phyloP scores from a whole-genome alignment of 2,888 invertebrate genomes.

The Harpalus rubripes region DNA sequence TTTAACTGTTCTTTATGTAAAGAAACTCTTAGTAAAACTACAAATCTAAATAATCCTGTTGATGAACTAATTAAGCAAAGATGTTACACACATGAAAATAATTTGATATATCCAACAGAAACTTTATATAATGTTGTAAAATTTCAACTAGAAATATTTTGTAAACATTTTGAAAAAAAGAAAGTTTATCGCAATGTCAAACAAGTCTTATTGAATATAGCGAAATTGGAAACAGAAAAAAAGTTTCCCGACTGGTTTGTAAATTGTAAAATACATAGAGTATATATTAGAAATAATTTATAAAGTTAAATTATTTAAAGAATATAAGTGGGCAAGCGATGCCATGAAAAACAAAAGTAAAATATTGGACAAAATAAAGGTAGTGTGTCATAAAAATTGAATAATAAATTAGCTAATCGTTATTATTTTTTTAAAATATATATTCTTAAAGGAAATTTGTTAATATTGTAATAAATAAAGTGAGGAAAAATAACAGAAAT shows the following conservation, averaged over 20 bases:
- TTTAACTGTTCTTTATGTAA: too few species aligned
- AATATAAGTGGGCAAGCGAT: neutral
- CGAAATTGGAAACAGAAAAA: too few species aligned
- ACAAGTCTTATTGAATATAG: too few species aligned
- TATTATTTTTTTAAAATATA: neutral
- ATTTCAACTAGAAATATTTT: too few species aligned
- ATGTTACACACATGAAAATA: too few species aligned
- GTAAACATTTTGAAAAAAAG: too few species aligned
- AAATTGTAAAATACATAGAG: neutral
- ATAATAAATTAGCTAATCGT: constrained; percentile 15
- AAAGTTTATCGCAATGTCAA: too few species aligned
- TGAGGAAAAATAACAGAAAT: neutral
- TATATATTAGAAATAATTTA: constrained; percentile 1
- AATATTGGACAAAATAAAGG: constrained; percentile 9
- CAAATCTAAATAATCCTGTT: too few species aligned
- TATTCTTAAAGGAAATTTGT: neutral
- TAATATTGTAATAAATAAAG: neutral
- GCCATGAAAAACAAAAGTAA: constrained; percentile 4
- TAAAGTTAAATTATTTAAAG: neutral
- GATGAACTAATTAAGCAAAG: too few species aligned
- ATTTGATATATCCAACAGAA: too few species aligned
- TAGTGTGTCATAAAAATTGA: constrained; percentile 8
- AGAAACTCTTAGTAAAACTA: too few species aligned
- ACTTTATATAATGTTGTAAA: too few species aligned
- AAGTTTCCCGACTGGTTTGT: neutral